Evolutionary conservation across 23 tunicate species (phyloP).

Genomic region (Halocynthia aurantium): DNA sequence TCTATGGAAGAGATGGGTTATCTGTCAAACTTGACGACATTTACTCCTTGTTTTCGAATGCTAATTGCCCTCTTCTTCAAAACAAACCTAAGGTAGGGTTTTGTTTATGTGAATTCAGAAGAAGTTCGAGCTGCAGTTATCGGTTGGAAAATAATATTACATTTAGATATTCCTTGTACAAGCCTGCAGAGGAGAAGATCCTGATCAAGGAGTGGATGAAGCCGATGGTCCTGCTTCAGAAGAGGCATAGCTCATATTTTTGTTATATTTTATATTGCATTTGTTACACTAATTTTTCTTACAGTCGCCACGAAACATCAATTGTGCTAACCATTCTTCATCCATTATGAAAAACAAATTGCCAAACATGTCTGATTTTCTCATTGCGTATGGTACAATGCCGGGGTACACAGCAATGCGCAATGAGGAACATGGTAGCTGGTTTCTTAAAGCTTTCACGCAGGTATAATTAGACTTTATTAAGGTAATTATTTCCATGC

Average conservation of each 20-base stretch:
- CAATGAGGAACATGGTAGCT: constrained; percentile 78
- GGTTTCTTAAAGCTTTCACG: constrained; percentile 91
- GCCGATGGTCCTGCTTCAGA: constrained; percentile 29
- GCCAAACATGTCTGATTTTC: constrained; percentile 54
- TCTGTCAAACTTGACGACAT: constrained; percentile 36
- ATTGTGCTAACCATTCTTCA: not conserved
- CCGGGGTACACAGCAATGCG: constrained; percentile 92
- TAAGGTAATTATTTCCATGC: not conserved
- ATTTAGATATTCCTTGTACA: constrained; percentile 66
- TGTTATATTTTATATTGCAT: not conserved
- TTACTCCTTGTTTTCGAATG: constrained; percentile 53
- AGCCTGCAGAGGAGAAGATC: constrained; percentile 59
- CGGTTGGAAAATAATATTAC: not conserved
- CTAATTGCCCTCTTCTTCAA: constrained; percentile 62
- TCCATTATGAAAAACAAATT: constrained; percentile 33
- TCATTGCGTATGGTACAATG: constrained; percentile 85
- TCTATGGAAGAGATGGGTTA: constrained; percentile 65
- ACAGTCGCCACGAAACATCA: not conserved
- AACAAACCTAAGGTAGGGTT: constrained; percentile 85
- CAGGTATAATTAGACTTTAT: constrained; percentile 28
- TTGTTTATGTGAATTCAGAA: not conserved
- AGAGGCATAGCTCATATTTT: not conserved
- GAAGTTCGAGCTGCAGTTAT: not conserved
- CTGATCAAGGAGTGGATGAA: constrained; percentile 79
- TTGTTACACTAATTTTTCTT: not conserved